A percentile compares a stretch with the other conserved stretches of the same genome.
Conservation (phyloP, 2,797 vertebrate species). For the Prionace glauca region DNA sequence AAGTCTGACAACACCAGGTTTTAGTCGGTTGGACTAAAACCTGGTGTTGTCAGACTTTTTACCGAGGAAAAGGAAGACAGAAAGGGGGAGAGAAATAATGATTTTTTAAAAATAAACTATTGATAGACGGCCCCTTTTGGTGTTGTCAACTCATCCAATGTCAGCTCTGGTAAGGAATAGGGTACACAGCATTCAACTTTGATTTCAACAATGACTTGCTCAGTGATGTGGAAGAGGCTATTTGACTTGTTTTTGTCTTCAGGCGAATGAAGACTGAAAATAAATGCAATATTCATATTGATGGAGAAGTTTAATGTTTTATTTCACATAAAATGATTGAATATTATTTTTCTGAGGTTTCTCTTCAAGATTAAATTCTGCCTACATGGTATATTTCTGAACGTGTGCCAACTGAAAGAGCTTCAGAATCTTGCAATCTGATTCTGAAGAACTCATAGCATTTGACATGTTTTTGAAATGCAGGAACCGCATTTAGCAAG, state of each 20-base stretch:
- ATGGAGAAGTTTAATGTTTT: slow-evolving; percentile 6
- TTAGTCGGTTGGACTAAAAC: too few species aligned
- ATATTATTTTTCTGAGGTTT: neutral
- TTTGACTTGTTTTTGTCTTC: neutral
- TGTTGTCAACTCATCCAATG: neutral
- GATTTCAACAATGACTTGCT: neutral
- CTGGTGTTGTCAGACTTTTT: too few species aligned
- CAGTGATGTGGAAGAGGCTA: neutral
- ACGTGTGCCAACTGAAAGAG: neutral
- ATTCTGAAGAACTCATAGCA: neutral
- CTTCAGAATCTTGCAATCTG: neutral
- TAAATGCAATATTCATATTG: neutral
- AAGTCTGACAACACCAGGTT: too few species aligned
- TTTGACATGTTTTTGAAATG: neutral
- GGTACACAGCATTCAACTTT: neutral
- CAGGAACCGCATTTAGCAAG: neutral
- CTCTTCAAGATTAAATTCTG: neutral
- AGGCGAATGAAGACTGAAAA: neutral
- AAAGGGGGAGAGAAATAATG: neutral
- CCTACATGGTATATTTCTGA: neutral
- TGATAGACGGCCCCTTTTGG: neutral
- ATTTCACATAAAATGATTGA: neutral
- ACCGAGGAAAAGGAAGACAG: neutral
- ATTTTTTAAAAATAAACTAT: neutral
- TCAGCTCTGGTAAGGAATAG: neutral